phyloP scores from a whole-genome alignment of 2,797 vertebrate species.

The Helarctos malayanus region DNA sequence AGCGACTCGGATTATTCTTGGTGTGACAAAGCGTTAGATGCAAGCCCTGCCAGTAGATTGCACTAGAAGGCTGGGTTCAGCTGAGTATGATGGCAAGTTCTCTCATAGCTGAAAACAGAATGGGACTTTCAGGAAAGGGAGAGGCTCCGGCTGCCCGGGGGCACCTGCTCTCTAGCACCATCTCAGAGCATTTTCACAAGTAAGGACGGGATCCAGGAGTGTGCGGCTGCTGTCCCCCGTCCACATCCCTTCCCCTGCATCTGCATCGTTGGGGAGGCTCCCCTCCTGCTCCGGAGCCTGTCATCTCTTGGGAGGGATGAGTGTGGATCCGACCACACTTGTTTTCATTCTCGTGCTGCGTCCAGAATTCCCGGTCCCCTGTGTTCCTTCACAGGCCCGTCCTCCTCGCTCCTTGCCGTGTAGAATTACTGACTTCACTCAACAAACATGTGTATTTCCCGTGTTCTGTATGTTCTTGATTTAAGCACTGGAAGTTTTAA shows the following conservation, averaged over 20 bases:
- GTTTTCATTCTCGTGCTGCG: background rate
- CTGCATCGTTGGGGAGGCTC: background rate
- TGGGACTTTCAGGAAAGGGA: background rate
- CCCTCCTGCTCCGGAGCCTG: background rate
- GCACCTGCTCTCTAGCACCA: no score
- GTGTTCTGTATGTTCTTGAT: accelerated
- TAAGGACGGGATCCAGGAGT: accelerated
- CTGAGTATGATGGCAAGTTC: accelerated
- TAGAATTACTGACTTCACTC: background rate
- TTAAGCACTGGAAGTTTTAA: background rate
- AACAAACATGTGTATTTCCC: accelerated
- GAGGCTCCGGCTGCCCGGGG: accelerated
- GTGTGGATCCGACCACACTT: accelerated
- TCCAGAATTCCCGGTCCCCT: background rate
- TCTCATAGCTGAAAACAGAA: background rate
- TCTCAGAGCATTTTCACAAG: accelerated
- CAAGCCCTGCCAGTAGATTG: no score
- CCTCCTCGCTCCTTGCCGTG: accelerated
- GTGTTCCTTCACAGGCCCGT: background rate
- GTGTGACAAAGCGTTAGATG: accelerated
- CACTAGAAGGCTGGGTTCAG: background rate
- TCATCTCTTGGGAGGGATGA: accelerated
- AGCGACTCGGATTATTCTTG: no score
- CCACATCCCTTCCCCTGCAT: background rate
- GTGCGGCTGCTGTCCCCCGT: no score